Evolutionary conservation across 2,888 invertebrate genomes (phyloP), one percentile per base, ranked within the genome.

Genomic region (Bruchidius siliquastri): DNA sequence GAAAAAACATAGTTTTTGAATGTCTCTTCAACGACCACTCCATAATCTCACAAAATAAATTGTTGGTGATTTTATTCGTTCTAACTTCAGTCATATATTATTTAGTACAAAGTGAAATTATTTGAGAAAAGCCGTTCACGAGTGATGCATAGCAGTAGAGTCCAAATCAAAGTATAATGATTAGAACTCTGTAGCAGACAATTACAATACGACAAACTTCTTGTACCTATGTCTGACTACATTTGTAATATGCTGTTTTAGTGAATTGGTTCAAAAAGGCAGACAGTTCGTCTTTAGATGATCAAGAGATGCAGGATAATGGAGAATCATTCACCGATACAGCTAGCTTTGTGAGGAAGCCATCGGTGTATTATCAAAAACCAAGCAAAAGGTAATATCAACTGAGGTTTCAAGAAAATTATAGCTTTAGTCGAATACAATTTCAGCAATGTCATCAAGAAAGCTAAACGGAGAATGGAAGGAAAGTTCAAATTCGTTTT

Each of bases 401-500:
- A 72, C 20, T 20, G 20, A 13, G 18, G 1, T 49, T 71, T 22
- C 20, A 68, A 21, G 8, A 26, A 67, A 70, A 66, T 66, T 21
- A 68, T 32, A 21, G 4, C 22, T 1, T 30, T 21, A 20, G 0
- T 1, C 13, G 4, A 18, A 68, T 68, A 6, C 2, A 18, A 13
- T 77, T 81, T 72, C 72, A 84, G 85, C 70, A 90, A 90, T 74
- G 91, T 93, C 22, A 87, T 94, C 49, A 91, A 92, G 84, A 94
- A 94, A 83, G 96, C 96, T 0, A 92, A 95, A 82, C 92, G 96
- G 79, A 89, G 96, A 80, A 94, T 98, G 82, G 97, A 98, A 87
- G 95, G 96, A 83, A 92, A 97, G 80, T 89, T 98, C 74, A 92
- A 93, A 85, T 92, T 95, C 80, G 94, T 95, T 10, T 89, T 95